A percentile compares a stretch with the other conserved stretches of the same genome.
These are phyloP conservation scores for Noturus placidus DNA, from an alignment of 2,113 vertebrate genomes.

Conservation along the genomic window DNA sequence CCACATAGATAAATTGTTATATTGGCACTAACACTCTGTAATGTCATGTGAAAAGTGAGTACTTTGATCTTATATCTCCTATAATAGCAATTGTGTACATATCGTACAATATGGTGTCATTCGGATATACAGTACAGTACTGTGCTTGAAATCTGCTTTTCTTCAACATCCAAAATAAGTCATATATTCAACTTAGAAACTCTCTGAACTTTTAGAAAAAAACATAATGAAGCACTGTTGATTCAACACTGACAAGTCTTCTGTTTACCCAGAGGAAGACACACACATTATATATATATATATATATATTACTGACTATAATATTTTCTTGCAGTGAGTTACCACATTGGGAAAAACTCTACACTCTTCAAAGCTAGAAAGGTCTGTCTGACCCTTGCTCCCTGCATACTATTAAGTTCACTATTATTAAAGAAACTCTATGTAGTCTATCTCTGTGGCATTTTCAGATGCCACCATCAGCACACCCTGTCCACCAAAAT, in stretches of 20 bases:
- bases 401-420: slow-evolving; percentile 27
- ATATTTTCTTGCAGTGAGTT: slow-evolving; percentile 1
- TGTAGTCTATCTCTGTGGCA: slow-evolving; percentile 24
- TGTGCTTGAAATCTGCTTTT: background rate
- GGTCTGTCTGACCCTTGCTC: slow-evolving; percentile 15
- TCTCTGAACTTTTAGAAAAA: background rate
- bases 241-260: background rate
- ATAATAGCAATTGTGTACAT: background rate
- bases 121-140: background rate
- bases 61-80: background rate
- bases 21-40: background rate
- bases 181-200: background rate
- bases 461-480: background rate
- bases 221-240: slow-evolving; percentile 1
- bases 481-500: slow-evolving; percentile 1
- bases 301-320: background rate
- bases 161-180: background rate
- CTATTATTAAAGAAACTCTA: slow-evolving; percentile 29
- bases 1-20: background rate
- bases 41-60: background rate
- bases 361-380: slow-evolving; percentile 10
- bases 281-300: background rate
- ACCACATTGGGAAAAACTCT: slow-evolving; percentile 14
- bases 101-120: too few relatives aligned
- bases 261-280: slow-evolving; percentile 15